Conservation (phyloP, 2,888 invertebrate species). For the Panzeria rudis region DNA sequence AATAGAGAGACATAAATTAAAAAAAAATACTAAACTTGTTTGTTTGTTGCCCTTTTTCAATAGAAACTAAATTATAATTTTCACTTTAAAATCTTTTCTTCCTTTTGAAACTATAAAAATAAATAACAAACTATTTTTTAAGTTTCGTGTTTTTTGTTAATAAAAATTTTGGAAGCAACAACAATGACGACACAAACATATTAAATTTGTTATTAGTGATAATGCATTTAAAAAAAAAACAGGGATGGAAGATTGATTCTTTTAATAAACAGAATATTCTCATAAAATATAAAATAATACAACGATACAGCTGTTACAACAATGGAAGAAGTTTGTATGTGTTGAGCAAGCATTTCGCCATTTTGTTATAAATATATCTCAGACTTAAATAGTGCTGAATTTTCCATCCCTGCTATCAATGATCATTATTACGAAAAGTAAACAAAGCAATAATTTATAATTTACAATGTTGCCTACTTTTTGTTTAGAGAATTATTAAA, state of each 20-base stretch:
- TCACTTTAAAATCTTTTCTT: not conserved
- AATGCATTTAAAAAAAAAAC: not conserved
- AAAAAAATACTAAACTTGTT: constrained; percentile 20
- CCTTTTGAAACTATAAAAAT: constrained; percentile 1
- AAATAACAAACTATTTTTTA: constrained; percentile 31
- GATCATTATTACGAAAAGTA: not conserved
- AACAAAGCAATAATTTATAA: constrained; percentile 26
- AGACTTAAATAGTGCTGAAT: too few species aligned
- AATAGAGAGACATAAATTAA: not conserved
- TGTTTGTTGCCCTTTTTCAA: not conserved
- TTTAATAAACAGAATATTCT: not conserved
- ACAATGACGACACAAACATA: not conserved
- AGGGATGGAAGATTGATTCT: not conserved
- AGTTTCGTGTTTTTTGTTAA: constrained; percentile 2
- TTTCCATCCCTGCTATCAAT: not conserved
- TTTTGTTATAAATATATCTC: too few species aligned
- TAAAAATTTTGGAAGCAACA: not conserved
- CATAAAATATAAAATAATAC: too few species aligned
- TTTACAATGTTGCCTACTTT: constrained; percentile 46
- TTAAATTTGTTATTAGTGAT: not conserved
- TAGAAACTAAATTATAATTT: constrained; percentile 15
- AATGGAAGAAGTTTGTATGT: too few species aligned
- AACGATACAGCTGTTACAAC: too few species aligned
- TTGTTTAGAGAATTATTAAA: constrained; percentile 15
- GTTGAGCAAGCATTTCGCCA: too few species aligned